A percentile compares a stretch with the other conserved stretches of the same genome.
Conservation (phyloP, 2,797 vertebrate genomes). For the Zenarchopterus dispar region DNA sequence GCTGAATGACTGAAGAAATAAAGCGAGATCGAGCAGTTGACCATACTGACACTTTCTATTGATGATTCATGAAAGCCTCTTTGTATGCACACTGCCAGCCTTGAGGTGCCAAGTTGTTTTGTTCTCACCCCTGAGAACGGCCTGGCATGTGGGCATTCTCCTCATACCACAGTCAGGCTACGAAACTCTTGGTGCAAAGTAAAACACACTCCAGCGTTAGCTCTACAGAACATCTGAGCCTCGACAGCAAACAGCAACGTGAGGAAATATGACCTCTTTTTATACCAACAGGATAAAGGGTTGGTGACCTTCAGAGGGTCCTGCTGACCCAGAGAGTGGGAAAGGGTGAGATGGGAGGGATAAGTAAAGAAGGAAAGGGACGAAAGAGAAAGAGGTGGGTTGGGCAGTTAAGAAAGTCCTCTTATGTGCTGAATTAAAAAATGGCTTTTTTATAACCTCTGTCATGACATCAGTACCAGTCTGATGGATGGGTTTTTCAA, state of each 20-base stretch:
- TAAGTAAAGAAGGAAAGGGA: slow-evolving; percentile 38
- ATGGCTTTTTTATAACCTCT: slow-evolving; percentile 48
- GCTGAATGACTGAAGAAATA: slow-evolving; percentile 37
- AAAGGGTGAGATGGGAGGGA: slow-evolving; percentile 28
- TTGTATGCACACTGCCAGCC: slow-evolving; percentile 76
- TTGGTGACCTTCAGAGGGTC: slow-evolving; percentile 50
- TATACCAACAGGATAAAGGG: slow-evolving; percentile 45
- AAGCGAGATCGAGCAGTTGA: slow-evolving; percentile 39
- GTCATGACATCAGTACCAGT: slow-evolving; percentile 40
- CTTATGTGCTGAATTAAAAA: slow-evolving; percentile 69
- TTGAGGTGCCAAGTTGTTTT: slow-evolving; percentile 81
- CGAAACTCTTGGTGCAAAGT: slow-evolving; percentile 22
- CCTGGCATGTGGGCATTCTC: slow-evolving; percentile 84
- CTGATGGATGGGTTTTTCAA: slow-evolving; percentile 3
- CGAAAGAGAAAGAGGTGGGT: slow-evolving; percentile 55
- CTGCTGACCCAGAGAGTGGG: slow-evolving; percentile 53
- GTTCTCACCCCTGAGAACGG: slow-evolving; percentile 81
- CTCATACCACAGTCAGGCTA: slow-evolving; percentile 48
- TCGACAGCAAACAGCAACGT: slow-evolving; percentile 20
- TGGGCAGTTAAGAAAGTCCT: slow-evolving; percentile 32
- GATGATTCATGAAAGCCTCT: slow-evolving; percentile 84
- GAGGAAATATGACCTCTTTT: slow-evolving; percentile 70
- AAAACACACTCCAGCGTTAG: slow-evolving; percentile 20
- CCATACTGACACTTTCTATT: slow-evolving; percentile 60
- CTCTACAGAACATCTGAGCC: slow-evolving; percentile 19